Base-by-base conservation (phyloP, 2,113 vertebrate species). In the Scomber colias region DNA sequence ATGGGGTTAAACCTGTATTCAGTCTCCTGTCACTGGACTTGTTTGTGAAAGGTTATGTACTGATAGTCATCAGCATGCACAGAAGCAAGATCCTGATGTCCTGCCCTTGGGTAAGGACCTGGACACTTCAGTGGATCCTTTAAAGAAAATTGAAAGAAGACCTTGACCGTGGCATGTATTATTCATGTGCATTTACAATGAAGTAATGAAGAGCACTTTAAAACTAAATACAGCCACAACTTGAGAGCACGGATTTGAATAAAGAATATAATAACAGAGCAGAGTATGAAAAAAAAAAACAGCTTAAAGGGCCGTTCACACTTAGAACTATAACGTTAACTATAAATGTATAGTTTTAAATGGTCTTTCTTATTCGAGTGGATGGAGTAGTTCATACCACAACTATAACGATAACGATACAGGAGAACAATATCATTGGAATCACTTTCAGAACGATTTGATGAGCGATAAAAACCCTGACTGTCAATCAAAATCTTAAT, bases 51-150 rank as follows among this genome's bases (percentile, higher is more conserved):
- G 60, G 10, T 69, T 49, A 44, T 72, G 68, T 62, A 48, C 51
- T 79, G 17, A 59, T 54, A 48, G 13, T 49, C 44, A 89, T 90
- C 73, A 75, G 75, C 78, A 92, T 92, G 77, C 86, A 27, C 57
- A 61, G 69, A 71, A 46, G 71, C 48, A 5, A 40, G 15, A 46
- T 51, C 68, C 40, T 45, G 30, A 45, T 64, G 75, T 73, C 63
- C 35, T 84, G 80, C 75, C 84, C 83, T 91, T 85, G 84, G 65
- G 11, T 55, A 74, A 81, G 61, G 51, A 30, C 75, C 50, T 0
- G 31, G 67, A 76, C 65, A 56, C 62, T 44, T 76, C 49, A 35
- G 19, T 61, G 19, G 24, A 70, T 87, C 57, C 77, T 87, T 83
- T 81, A 70, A 53, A 77, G 46, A 51, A 72, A 84, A 90, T 77